Percentiles rank a stretch among this genome's conserved stretches.
Evolutionary conservation across 2,113 vertebrate species (phyloP).

Genomic region (Grantiella picta): DNA sequence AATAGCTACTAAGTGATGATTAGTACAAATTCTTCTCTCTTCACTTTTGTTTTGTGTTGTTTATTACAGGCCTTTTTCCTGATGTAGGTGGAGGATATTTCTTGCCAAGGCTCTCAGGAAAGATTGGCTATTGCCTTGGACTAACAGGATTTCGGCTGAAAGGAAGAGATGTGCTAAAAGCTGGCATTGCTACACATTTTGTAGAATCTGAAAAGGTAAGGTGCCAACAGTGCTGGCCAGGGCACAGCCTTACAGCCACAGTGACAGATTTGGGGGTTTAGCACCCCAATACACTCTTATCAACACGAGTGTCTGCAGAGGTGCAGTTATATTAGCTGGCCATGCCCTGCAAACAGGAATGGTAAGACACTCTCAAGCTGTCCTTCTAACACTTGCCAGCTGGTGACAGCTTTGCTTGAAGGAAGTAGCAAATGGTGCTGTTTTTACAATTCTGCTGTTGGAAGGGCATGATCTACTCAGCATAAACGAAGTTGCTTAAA

Average conservation of each 20-base stretch:
- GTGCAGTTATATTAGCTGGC: neutral
- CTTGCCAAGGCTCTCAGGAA: slow-evolving; percentile 88
- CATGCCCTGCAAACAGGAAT: accelerated
- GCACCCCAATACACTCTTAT: accelerated
- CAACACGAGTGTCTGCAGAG: neutral
- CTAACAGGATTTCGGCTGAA: slow-evolving; percentile 91
- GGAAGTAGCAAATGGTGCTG: neutral
- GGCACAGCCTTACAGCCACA: neutral
- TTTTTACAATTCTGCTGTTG: neutral
- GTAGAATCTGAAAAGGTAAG: slow-evolving; percentile 88
- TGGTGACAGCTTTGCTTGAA: neutral
- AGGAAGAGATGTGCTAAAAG: slow-evolving; percentile 86
- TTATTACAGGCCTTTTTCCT: slow-evolving; percentile 87
- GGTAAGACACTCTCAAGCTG: neutral
- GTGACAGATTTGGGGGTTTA: accelerated
- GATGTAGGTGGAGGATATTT: slow-evolving; percentile 97
- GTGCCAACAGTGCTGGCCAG: neutral
- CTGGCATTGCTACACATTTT: slow-evolving; percentile 92
- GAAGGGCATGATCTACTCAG: neutral
- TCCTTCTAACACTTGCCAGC: neutral
- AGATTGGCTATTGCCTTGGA: slow-evolving; percentile 86
- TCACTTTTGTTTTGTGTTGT: neutral
- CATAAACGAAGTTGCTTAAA: neutral
- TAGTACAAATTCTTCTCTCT: neutral
- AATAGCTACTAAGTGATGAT: neutral